phyloP scores from a whole-genome alignment of 2,797 vertebrate genomes.

The Tragopan temminckii region DNA sequence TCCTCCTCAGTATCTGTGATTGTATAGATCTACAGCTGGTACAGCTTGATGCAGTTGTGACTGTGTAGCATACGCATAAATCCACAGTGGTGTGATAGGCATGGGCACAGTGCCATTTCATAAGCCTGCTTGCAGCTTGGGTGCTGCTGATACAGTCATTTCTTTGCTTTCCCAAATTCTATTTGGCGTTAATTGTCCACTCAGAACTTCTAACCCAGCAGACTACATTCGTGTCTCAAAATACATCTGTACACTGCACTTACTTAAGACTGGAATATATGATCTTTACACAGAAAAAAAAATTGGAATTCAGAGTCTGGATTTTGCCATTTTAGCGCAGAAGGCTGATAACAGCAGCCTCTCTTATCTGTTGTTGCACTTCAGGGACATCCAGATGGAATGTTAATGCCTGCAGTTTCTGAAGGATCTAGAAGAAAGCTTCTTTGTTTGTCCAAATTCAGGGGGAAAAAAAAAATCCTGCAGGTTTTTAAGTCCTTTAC shows the following conservation, averaged over 20 bases:
- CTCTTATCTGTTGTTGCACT: conserved; percentile 9
- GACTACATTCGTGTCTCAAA: neutral
- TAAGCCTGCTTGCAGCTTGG: neutral
- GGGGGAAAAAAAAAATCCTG: neutral
- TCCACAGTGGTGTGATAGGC: neutral
- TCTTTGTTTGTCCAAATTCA: neutral
- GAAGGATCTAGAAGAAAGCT: neutral
- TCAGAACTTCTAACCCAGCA: neutral
- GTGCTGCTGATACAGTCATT: neutral
- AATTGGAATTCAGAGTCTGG: neutral
- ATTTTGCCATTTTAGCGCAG: neutral
- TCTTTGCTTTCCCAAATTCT: neutral
- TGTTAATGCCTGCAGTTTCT: conserved; percentile 20
- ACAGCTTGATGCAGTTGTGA: neutral
- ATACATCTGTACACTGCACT: neutral
- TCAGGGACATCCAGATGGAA: conserved; percentile 31
- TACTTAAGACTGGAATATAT: neutral
- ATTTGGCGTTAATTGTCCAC: neutral
- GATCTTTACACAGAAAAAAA: neutral
- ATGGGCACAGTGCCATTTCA: neutral
- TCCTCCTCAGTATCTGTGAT: neutral
- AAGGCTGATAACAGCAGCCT: neutral
- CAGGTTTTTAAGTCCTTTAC: neutral
- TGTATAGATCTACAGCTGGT: neutral
- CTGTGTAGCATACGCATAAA: neutral